Conservation (phyloP, 2,888 invertebrate genomes). For the Cinara cedri region DNA sequence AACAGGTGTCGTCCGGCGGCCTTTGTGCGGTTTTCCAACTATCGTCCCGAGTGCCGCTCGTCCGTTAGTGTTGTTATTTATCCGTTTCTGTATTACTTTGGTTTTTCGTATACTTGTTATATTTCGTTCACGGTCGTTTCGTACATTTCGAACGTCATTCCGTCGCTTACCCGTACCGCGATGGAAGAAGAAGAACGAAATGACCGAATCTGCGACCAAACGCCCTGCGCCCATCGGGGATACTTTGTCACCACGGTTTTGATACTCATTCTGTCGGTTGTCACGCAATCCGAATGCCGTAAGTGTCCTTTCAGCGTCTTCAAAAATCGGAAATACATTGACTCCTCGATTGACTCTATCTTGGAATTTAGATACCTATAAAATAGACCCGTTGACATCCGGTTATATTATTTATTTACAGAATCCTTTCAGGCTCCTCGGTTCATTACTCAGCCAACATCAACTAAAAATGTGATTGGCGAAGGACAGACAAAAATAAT, state of each 20-base stretch:
- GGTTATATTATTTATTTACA: constrained; percentile 63
- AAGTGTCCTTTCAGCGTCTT: not conserved
- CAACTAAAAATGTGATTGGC: constrained; percentile 83
- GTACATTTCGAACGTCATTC: not conserved
- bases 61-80: not conserved
- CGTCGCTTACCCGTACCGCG: not conserved
- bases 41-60: not conserved
- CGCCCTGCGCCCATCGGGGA: not conserved
- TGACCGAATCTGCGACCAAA: not conserved
- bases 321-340: too few species aligned
- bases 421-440: constrained; percentile 80
- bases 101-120: not conserved
- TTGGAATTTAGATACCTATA: not conserved
- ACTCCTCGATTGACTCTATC: not conserved
- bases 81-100: not conserved
- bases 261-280: not conserved
- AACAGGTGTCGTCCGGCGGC: constrained; percentile 46
- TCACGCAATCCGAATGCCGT: constrained; percentile 31
- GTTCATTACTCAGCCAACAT: constrained; percentile 85
- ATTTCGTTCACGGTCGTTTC: not conserved
- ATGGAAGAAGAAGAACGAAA: constrained; percentile 52
- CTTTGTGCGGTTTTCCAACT: not conserved
- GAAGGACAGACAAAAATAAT: constrained; percentile 90
- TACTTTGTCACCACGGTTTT: not conserved
- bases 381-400: too few species aligned